These are phyloP conservation scores for Tragelaphus scriptus DNA, from an alignment of 2,113 vertebrate species.

Conservation along the genomic window DNA sequence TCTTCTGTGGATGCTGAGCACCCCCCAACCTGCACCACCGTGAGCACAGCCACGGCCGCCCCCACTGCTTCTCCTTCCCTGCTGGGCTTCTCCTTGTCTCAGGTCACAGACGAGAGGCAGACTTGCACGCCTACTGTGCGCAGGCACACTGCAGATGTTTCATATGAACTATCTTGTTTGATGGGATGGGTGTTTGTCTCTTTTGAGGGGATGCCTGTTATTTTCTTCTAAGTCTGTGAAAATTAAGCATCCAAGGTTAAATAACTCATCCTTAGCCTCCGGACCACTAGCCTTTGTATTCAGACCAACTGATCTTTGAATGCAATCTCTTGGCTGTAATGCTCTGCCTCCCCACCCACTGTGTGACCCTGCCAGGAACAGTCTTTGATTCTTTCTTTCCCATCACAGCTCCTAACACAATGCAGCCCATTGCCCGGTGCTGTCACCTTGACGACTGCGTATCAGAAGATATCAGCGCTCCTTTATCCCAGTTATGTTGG, in stretches of 20 bases:
- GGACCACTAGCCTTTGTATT: neutral
- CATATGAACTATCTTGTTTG: neutral
- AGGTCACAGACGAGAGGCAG: neutral
- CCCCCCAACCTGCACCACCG: neutral
- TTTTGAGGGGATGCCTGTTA: neutral
- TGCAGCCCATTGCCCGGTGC: neutral
- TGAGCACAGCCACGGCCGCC: too few relatives aligned
- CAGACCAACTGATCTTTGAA: neutral
- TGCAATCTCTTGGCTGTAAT: neutral
- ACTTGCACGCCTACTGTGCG: rapidly evolving
- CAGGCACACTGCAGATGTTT: neutral
- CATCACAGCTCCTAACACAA: neutral
- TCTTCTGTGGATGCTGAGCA: neutral
- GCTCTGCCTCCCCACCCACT: neutral
- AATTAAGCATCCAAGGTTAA: neutral
- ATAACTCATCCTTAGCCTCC: neutral
- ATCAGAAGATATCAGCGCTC: neutral
- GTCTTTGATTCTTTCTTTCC: neutral
- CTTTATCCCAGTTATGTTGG: neutral
- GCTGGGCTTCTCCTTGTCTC: neutral
- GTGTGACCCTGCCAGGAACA: neutral
- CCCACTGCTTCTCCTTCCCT: rapidly evolving
- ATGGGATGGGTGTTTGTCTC: neutral
- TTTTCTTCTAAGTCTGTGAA: neutral
- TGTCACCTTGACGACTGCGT: neutral